phyloP scores from a whole-genome alignment of 2,888 invertebrate species.

The Pocota personata region DNA sequence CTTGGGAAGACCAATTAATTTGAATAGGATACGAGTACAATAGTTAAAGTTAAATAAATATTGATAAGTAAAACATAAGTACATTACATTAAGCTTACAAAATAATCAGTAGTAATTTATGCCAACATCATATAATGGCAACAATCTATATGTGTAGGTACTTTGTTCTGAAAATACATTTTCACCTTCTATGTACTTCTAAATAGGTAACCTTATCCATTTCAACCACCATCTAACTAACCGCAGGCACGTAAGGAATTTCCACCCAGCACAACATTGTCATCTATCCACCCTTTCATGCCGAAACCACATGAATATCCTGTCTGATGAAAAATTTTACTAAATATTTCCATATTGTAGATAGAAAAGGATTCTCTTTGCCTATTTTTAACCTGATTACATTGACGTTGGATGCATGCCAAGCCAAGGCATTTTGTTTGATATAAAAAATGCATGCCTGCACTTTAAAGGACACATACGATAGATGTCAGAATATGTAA shows the following conservation, averaged over 20 bases:
- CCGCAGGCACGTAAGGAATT: slow-evolving; percentile 5
- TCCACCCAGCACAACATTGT: slow-evolving; percentile 22
- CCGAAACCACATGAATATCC: slow-evolving; percentile 15
- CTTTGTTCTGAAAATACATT: neutral
- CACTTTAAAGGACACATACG: neutral
- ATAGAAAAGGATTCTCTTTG: slow-evolving; percentile 18
- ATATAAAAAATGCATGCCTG: neutral
- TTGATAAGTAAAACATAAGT: too few species aligned
- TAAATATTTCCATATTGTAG: slow-evolving; percentile 51
- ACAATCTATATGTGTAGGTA: too few species aligned
- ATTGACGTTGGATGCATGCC: slow-evolving; percentile 52
- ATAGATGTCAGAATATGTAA: neutral
- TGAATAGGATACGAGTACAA: too few species aligned
- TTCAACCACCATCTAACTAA: neutral
- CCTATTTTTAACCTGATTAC: slow-evolving; percentile 56
- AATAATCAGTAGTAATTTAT: too few species aligned
- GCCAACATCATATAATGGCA: too few species aligned
- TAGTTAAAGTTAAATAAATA: too few species aligned
- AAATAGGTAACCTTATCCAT: neutral
- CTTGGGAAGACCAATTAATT: too few species aligned
- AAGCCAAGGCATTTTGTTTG: slow-evolving; percentile 14
- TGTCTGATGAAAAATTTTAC: slow-evolving; percentile 19
- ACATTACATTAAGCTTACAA: too few species aligned
- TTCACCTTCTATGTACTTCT: neutral
- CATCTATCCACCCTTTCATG: neutral